These are phyloP conservation scores for Oreochromis spilurus DNA, from an alignment of 2,113 vertebrate genomes.

Conservation along the genomic window DNA sequence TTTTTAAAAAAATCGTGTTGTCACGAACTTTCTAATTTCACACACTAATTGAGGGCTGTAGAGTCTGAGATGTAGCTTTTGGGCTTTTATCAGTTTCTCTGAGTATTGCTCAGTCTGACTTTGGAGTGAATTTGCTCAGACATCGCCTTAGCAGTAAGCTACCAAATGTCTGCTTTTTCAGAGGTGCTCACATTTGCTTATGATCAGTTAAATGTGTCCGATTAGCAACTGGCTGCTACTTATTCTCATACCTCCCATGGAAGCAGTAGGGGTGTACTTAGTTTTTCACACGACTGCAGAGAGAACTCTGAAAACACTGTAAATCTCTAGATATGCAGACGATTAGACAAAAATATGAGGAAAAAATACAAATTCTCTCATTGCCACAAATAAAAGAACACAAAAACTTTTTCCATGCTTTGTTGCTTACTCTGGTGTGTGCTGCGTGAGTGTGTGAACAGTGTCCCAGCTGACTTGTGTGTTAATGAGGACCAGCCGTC, in stretches of 20 bases:
- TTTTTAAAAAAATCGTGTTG: background rate
- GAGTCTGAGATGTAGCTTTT: background rate
- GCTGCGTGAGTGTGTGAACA: constrained; percentile 86
- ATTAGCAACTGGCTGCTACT: background rate
- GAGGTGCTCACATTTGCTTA: background rate
- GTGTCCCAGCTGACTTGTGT: constrained; percentile 94
- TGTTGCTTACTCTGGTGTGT: constrained; percentile 85
- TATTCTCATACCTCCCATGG: background rate
- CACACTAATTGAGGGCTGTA: background rate
- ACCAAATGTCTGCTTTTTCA: background rate
- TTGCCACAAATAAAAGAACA: background rate
- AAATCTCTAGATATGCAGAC: background rate
- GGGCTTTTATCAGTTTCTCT: background rate
- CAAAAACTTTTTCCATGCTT: background rate
- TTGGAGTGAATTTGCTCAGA: background rate
- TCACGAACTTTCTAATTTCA: background rate
- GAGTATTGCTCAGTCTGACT: background rate
- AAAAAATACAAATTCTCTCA: background rate
- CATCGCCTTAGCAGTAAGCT: background rate
- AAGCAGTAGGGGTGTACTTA: background rate
- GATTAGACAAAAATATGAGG: background rate
- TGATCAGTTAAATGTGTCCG: background rate
- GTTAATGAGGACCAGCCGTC: constrained; percentile 94
- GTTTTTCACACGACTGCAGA: background rate
- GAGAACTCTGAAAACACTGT: background rate